phyloP scores from a whole-genome alignment of 2,888 invertebrate genomes.

The Uropetala carovei region DNA sequence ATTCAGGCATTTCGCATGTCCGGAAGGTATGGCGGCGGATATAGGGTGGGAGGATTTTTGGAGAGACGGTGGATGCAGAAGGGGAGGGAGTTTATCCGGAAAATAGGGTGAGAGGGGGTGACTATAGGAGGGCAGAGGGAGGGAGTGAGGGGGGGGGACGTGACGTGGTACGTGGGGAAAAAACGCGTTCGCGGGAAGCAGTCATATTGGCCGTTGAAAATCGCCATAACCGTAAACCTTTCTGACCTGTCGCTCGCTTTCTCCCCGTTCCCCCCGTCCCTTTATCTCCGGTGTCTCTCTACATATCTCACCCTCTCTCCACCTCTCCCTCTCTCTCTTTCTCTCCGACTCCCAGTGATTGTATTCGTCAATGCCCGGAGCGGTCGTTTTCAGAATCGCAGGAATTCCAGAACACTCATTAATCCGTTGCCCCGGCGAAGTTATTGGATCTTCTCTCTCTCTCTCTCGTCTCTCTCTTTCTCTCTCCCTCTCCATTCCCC shows the following conservation, averaged over 20 bases:
- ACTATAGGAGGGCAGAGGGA: background rate
- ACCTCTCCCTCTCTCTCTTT: background rate
- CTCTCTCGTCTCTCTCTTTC: background rate
- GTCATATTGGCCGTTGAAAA: constrained; percentile 59
- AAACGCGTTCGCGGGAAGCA: background rate
- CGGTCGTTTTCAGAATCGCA: constrained; percentile 64
- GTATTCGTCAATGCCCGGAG: constrained; percentile 59
- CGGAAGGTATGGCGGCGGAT: background rate
- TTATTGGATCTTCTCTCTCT: constrained; percentile 50
- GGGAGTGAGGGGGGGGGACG: background rate
- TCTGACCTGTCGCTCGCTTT: constrained; percentile 35
- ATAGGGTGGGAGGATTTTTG: background rate
- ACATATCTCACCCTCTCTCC: background rate
- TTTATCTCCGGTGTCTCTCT: background rate
- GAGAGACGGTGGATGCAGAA: too few species aligned
- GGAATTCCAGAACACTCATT: constrained; percentile 61
- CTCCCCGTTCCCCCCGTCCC: background rate
- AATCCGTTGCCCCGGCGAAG: constrained; percentile 59
- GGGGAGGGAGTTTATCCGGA: too few species aligned
- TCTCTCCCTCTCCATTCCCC: background rate
- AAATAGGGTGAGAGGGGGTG: too few species aligned
- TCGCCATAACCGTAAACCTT: constrained; percentile 61
- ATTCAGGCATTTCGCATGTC: background rate
- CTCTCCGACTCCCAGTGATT: constrained; percentile 20
- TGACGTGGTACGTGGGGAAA: background rate